Base-by-base conservation (phyloP, 2,797 vertebrate genomes). In the Loris lydekkerianus region DNA sequence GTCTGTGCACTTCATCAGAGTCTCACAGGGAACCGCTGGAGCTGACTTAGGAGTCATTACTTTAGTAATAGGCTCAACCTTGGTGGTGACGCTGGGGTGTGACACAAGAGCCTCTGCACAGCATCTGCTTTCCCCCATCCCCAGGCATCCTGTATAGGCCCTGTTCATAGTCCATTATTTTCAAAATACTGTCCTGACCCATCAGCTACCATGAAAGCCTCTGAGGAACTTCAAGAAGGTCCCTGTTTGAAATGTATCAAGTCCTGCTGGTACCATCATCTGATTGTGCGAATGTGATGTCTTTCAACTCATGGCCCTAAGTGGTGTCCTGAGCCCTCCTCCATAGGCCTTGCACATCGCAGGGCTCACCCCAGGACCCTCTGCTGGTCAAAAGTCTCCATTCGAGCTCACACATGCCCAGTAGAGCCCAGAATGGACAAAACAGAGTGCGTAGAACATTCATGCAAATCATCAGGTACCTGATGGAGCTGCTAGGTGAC, bases 21-120 rank as follows among this genome's bases (percentile, higher is more conserved):
- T 65, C 73, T 80, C 34, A 34, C 0, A 0, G 58, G 58, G 53
- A 40, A 40, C 29, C 20, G 1, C 37, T 72, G 76, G 56, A 46
- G 46, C 46, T 46, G 46, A 9, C 49, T 83, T 60, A 37, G 43
- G 61, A 10, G 11, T 46, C 13, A 4, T 14, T 14, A 77, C 34
- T 60, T n/a, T 11, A n/a, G 17, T 23, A 10, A 40, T 83, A n/a
- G 75, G 14, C 49, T 93, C 25, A 11, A 15, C 14, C 8, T 25
- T 25, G 56, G 58, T 89, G 65, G 40, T 6, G 34, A 75, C 70
- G 27, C 75, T 31, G 13, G 23, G n/a, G 14, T 29, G 25, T 31
- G 7, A 1, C 25, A 23, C 0, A 0, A 2, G 65, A 10, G 20
- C 15, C 20, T 5, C 53, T 29, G 2, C 60, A 3, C 34, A 0